A percentile compares a stretch with the other conserved stretches of the same genome.
phyloP scores from a whole-genome alignment of 1,140 invertebrate species.

The Halyomorpha halys region DNA sequence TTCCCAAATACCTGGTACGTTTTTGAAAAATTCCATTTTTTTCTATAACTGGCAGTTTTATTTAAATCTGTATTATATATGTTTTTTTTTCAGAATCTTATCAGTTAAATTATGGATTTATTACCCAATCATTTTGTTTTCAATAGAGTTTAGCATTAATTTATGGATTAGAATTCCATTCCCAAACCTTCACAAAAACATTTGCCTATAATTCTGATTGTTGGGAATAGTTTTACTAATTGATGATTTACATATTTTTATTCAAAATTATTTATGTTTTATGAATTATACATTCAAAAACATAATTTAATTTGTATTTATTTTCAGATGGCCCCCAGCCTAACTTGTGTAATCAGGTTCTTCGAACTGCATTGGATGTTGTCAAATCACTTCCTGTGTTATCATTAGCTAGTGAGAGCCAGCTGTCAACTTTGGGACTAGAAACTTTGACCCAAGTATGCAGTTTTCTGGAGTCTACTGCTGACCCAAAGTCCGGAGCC shows the following conservation, averaged over 20 bases:
- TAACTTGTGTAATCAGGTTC: conserved; percentile 46
- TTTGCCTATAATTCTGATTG: not conserved
- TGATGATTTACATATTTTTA: too few species aligned
- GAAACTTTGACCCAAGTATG: conserved; percentile 45
- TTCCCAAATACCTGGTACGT: conserved; percentile 23
- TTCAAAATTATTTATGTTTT: too few species aligned
- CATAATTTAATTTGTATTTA: not conserved
- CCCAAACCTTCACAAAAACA: too few species aligned
- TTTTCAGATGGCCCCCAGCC: not conserved
- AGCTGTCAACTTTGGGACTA: conserved; percentile 45
- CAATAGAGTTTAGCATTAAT: too few species aligned
- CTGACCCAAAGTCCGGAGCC: conserved; percentile 42
- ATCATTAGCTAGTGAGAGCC: conserved; percentile 48
- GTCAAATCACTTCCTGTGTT: conserved; percentile 46
- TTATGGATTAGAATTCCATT: too few species aligned
- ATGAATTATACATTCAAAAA: too few species aligned
- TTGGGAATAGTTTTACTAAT: too few species aligned
- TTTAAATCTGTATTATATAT: too few species aligned
- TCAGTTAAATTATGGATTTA: too few species aligned
- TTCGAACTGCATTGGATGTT: conserved; percentile 47
- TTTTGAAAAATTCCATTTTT: not conserved
- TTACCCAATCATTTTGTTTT: too few species aligned
- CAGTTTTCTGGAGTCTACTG: conserved; percentile 44
- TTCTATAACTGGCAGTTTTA: too few species aligned
- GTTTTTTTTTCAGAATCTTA: too few species aligned